Evolutionary conservation across 1,140 invertebrate genomes (phyloP), one percentile per base, ranked within the genome.

Genomic region (Mesaphorura yosii): DNA sequence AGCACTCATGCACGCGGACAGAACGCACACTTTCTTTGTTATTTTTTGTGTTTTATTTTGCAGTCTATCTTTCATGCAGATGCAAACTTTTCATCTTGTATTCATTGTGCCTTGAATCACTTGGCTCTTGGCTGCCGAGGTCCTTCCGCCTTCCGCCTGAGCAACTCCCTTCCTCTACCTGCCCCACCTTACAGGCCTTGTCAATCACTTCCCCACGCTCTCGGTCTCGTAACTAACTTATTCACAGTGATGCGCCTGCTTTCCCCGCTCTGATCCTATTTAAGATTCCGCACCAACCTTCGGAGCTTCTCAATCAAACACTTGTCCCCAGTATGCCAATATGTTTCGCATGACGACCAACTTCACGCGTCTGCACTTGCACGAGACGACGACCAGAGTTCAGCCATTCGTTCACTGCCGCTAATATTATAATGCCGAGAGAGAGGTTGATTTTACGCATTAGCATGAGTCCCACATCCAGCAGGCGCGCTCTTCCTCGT

Each of bases 401-500:
- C n/a, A n/a, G n/a, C n/a, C n/a, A n/a, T n/a, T n/a, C n/a, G n/a
- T n/a, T n/a, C n/a, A n/a, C n/a, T n/a, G n/a, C n/a, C n/a, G n/a
- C n/a, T n/a, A n/a, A n/a, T n/a, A n/a, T n/a, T n/a, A n/a, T n/a
- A n/a, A n/a, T n/a, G n/a, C n/a, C n/a, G n/a, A n/a, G n/a, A n/a
- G 31, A 22, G 42, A 58, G 46, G 59, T 57, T 61, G 59, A 61
- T 61, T 61, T 61, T 61, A 49, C 52, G 53, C 55, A 57, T 61
- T 61, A 61, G 55, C 55, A 61, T 61, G 59, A 52, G 55, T 46
- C 42, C 48, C 55, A 55, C 52, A 55, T 61, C 47, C 31, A 39
- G 27, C 23, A n/a, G n/a, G n/a, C n/a, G n/a, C n/a, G n/a, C n/a
- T n/a, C n/a, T n/a, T n/a, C n/a, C n/a, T n/a, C n/a, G n/a, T n/a